phyloP scores from a whole-genome alignment of 1,140 invertebrate genomes.

The Diachasma alloeum region DNA sequence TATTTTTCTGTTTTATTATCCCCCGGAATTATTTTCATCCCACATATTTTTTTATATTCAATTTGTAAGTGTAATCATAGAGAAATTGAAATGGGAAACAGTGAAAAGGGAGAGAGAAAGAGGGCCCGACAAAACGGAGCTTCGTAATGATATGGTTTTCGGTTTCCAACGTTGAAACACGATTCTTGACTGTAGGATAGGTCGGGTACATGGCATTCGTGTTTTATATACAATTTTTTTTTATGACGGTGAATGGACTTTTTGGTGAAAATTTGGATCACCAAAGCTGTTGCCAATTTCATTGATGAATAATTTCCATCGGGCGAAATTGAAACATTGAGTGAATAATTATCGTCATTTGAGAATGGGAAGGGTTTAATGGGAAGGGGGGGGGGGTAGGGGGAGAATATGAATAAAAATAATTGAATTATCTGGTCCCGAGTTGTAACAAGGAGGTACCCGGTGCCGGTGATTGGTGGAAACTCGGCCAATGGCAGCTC shows the following conservation, averaged over 20 bases:
- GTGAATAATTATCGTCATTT: too few species aligned
- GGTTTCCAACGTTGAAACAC: slow-evolving; percentile 63
- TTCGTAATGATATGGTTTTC: slow-evolving; percentile 62
- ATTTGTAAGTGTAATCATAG: neutral
- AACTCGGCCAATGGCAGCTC: neutral
- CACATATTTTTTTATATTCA: neutral
- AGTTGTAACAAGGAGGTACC: slow-evolving; percentile 1
- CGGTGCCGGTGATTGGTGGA: neutral
- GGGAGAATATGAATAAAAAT: neutral
- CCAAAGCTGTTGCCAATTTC: neutral
- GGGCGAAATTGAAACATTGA: too few species aligned
- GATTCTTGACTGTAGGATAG: slow-evolving; percentile 59
- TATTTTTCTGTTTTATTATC: neutral
- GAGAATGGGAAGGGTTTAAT: neutral
- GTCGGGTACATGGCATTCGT: slow-evolving; percentile 37
- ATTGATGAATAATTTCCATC: neutral
- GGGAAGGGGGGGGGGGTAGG: neutral
- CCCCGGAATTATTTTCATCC: neutral
- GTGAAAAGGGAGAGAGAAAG: neutral
- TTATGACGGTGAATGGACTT: neutral
- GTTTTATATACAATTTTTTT: slow-evolving; percentile 5
- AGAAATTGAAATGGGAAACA: neutral
- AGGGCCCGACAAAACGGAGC: slow-evolving; percentile 45
- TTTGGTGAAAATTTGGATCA: neutral
- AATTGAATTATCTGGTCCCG: neutral